Evolutionary conservation across 2,797 vertebrate species (phyloP), one percentile per base, ranked within the genome.

Genomic region (Cyclopterus lumpus): DNA sequence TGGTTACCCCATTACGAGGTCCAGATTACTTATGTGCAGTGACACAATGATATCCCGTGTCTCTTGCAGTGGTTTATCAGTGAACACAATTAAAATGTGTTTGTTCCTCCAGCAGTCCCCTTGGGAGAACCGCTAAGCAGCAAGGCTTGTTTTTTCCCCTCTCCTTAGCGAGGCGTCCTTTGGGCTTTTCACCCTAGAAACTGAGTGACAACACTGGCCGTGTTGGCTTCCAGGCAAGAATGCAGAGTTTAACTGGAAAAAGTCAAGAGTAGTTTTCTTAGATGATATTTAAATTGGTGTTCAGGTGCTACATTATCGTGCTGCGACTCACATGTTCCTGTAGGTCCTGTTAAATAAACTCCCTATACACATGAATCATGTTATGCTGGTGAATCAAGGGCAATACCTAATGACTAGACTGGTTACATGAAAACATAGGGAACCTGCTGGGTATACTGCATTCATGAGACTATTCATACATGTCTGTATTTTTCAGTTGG

Each of bases 41-140:
- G 55, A 67, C 72, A 54, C 9, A 53, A 4, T 67, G 75, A 79
- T 53, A 48, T 75, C 24, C 70, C 20, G 40, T 46, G 62, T 73
- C 62, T 82, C 64, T 51, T 76, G 73, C 69, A 63, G 40, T 53
- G 30, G 57, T 79, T 83, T 82, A 78, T 77, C 71, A 55, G 69
- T 55, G 77, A 87, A 63, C 82, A 86, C 92, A 94, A 95, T 95
- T 95, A 95, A 94, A 93, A 93, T 65, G 90, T 95, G 94, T 95
- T 95, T 95, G 94, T 95, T 94, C 93, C 79, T 76, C n/a, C 16
- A 76, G 74, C 82, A 26, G 57, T 68, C 75, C 93, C 87, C 79
- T 3, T 34, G 88, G 85, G 80, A 84, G 65, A 73, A 68, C 60
- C 16, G 67, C 78, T 87, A 80, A 90, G 81, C 51, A 70, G 77